A percentile compares a stretch with the other conserved stretches of the same genome.
phyloP scores from a whole-genome alignment of 2,113 vertebrate species.

The Himantopus leucocephalus region DNA sequence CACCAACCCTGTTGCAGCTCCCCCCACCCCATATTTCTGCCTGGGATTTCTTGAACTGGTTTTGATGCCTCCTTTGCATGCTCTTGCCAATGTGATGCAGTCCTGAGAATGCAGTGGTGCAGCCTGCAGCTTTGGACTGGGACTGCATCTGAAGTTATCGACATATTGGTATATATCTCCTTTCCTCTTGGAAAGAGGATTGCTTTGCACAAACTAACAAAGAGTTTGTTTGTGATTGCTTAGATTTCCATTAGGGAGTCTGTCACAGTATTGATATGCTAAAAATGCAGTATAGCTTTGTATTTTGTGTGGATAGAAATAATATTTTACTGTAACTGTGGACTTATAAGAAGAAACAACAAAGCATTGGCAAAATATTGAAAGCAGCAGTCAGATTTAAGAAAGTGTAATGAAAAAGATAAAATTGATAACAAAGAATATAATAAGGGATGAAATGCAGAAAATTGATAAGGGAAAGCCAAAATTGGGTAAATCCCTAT shows the following conservation, averaged over 20 bases:
- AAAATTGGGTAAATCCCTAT: neutral
- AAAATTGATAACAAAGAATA: neutral
- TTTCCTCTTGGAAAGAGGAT: neutral
- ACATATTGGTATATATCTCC: neutral
- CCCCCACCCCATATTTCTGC: neutral
- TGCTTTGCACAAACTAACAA: neutral
- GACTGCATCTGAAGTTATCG: neutral
- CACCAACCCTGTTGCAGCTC: neutral
- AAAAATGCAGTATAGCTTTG: neutral
- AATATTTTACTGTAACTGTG: neutral
- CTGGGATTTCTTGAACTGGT: neutral
- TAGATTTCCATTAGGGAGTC: neutral
- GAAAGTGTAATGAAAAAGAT: neutral
- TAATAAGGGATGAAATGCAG: neutral
- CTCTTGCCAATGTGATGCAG: neutral
- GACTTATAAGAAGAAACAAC: neutral
- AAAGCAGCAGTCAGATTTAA: neutral
- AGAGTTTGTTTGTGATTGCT: neutral
- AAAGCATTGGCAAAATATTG: neutral
- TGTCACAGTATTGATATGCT: neutral
- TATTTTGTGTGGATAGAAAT: neutral
- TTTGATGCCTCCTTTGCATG: neutral
- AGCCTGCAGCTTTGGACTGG: neutral
- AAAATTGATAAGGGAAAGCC: neutral
- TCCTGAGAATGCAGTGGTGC: neutral